Base-by-base conservation (phyloP, 92 coral and sea anemone genomes). In the Phenganax marumi region DNA sequence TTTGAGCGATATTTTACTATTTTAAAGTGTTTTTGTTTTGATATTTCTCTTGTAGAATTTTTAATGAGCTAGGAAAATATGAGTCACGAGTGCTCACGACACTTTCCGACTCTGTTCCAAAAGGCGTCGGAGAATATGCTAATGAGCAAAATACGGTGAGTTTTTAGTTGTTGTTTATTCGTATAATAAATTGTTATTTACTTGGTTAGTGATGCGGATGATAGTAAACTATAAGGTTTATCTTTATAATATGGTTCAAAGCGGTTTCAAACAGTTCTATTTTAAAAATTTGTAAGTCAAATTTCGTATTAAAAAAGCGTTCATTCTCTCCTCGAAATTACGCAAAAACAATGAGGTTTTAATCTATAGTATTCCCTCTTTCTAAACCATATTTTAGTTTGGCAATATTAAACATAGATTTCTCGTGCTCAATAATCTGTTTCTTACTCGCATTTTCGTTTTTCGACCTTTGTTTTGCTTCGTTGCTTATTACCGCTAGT, bases 391-490 rank as follows among this genome's bases (percentile, higher is more conserved):
- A 46, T 49, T 78, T 61, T 19, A 78, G 54, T 61, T 63, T 78
- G 10, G 39, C 56, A 0, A 78, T 10, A 61, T 46, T 78, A 61
- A 78, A 78, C 46, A 78, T 16, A 12, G 83, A 33, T 63, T 19
- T 78, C 33, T 49, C 73, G 3, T 43, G 49, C 52, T 61, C 73
- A 62, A 78, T 78, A 18, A 5, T 46, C 25, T 23, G 72, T 52
- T 78, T 78, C n/a, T 78, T 78, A 47, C 73, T 78, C 33, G 83
- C 83, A 26, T 78, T 78, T 60, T 60, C 83, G n/a, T 78, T 61
- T 62, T 43, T 63, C 0, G 16, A 4, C 9, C 33, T 33, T 10
- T 9, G 25, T 12, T 26, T 19, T n/a, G 43, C 25, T 12, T 62
- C 25, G n/a, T 55, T 2, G 16, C 8, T 61, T 33, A 23, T 12